Evolutionary conservation across 1,140 invertebrate species (phyloP), one percentile per base, ranked within the genome.

Genomic region (Micrasema longulum): DNA sequence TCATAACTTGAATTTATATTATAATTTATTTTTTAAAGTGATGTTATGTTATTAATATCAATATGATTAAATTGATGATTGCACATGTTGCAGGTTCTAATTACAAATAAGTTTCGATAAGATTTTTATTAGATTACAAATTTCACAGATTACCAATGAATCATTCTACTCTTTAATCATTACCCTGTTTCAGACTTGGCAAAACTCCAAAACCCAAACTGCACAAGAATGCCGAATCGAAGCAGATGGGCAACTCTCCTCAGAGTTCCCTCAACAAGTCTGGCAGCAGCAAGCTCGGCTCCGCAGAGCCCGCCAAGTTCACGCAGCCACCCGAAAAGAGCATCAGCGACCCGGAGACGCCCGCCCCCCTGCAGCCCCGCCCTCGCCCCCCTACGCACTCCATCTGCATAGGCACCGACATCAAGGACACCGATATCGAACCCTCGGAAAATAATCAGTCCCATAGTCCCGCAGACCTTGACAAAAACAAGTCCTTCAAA

Each of bases 261-360:
- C 26, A 57, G n/a, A 23, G 6, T 35, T 22, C 55, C 11, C 48
- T 67, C 26, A 53, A 18, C 41, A 70, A 63, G 26, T 48, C 53
- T 48, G 10, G 41, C 52, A 7, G 26, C n/a, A 60, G 14, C 31
- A 74, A 74, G 31, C 16, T 36, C 7, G 5, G 43, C 11, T n/a
- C 41, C 9, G 9, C 16, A 3, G 23, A 47, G 7, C 20, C 41
- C 35, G 43, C 18, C 26, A 60, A 60, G 16, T 36, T 38, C 41
- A 20, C 66, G 6, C n/a, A n/a, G n/a, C 20, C n/a, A 0, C 9
- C 36, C 0, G 63, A 69, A 6, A 63, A 50, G 41, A 67, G 65
- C 53, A 71, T 74, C 53, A 71, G 73, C 43, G 73, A 75, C 50
- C 57, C 65, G 10, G 73, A 75, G 53, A 12, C 53, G 1, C 23